Base-by-base conservation (phyloP, 2,113 vertebrate genomes). In the Climacteris rufus region DNA sequence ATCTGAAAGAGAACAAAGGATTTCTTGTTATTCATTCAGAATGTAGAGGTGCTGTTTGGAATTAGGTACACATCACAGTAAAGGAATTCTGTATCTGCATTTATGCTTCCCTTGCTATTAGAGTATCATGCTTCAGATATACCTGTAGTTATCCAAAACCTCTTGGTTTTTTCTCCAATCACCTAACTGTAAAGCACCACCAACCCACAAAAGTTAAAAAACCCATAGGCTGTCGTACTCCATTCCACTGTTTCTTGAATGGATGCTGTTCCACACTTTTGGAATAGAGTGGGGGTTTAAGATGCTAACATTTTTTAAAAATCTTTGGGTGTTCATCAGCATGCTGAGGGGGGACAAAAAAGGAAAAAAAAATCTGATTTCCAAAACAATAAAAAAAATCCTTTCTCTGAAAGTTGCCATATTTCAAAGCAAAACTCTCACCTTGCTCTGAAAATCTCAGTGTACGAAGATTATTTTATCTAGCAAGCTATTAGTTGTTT, bases 1-100 rank as follows among this genome's bases (percentile, higher is more conserved):
- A 97, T 98, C 99, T 99, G 92, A 64, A 91, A 95, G 96, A 93
- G 44, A 81, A 23, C 24, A 60, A 72, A 90, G 65, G 82, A 84
- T 39, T 40, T 76, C 33, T 35, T 44, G 50, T 60, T 97, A 96
- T 18, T 93, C 39, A 35, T 64, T 94, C 76, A 39, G 44, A 90
- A 85, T 17, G 33, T 2, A 30, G 3, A 70, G 23, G 15, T 49
- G 11, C 4, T 35, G 21, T 35, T 83, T 12, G n/a, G 74, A 69
- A 76, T 53, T 1, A 76, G 30, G 31, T 49, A 80, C 13, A 42
- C 17, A 83, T 35, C n/a, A 83, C 6, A 40, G 39, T 28, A 95
- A 74, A 89, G 16, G 4, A 69, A 61, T 77, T 78, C 7, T 14
- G 1, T n/a, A 69, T 50, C 21, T 33, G 39, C 15, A 70, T 63